Base-by-base conservation (phyloP, 1,140 invertebrate species). In the Lamellibrachia luymesi region DNA sequence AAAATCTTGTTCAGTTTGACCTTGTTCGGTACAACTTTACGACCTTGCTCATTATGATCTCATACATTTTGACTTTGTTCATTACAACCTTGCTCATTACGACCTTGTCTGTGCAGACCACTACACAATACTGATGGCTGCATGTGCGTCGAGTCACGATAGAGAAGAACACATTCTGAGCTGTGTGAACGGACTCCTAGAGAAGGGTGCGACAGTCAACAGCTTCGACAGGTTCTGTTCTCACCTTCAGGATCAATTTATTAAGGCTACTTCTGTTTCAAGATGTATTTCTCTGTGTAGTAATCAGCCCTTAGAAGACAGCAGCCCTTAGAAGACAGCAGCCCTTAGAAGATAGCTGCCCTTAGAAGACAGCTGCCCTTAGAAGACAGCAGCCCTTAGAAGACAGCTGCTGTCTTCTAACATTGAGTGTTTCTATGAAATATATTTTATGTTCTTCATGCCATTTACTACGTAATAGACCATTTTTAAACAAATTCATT, bases 111-210 rank as follows among this genome's bases (percentile, higher is more conserved):
- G 92, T 94, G 38, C 94, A 97, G 97, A 97, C 94, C 94, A 96
- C 90, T 97, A 96, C 94, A 97, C 96, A 27, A 95, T 96, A 4
- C 94, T 97, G n/a, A 97, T 97, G 97, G 96, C 97, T 38, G 96
- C 96, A 13, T 97, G 97, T 95, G 95, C 95, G 0, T 96, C 96
- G 38, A 95, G 90, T 25, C 93, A 94, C 49, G 94, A 94, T 51
- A 93, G 94, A 1, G 96, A 96, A 93, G 94, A 94, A 1, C 94
- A 95, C 13, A 93, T 97, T 13, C 92, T 96, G 6, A 92, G 95
- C 22, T 97, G 97, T 95, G 96, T 97, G n/a, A 93, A 95, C 38
- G 80, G 95, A 8, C 94, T 97, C 80, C 93, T 97, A 38, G 95
- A 96, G 25, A 94, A 95, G 93, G 96, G 96, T 38, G 97, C 96